Evolutionary conservation across 2,888 invertebrate genomes (phyloP), one percentile per base, ranked within the genome.

Genomic region (Machimus atricapillus): DNA sequence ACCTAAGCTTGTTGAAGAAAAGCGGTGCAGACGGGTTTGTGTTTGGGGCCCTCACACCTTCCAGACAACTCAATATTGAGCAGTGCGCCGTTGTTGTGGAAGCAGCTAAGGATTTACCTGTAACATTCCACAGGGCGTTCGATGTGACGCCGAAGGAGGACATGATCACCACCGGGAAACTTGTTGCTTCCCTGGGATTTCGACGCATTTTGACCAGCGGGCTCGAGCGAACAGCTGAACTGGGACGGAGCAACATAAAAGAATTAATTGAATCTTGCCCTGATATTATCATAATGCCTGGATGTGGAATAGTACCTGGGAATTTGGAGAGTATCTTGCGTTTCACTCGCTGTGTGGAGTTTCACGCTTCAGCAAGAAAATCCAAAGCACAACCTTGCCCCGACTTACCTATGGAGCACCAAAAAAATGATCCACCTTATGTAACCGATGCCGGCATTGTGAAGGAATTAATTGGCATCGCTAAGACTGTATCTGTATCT

Each of bases 121-220:
- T 96, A 0, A 97, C 97, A 12, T 98, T 97, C 91, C 97, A 97
- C 90, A 94, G 97, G 90, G 98, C 98, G 0, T 97, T 98, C 91
- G 98, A 98, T 93, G 93, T 95, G 14, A 93, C 94, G 7, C 94
- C 95, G 14, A 92, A 96, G 3, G 88, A 88, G 8, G 88, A 89
- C 43, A 91, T 92, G 91, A 90, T 91, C n/a, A 90, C 91, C 34
- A 92, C 90, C 77, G 90, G 91, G 0, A 94, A 95, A 88, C 93
- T 93, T 19, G 93, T 97, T 0, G 94, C 94, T 76, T 92, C 94
- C 46, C 92, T 98, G 12, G 97, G 98, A 1, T 98, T 97, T 91
- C 93, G 93, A 78, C 94, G 98, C 89, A 92, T 98, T 52, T 92
- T 98, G 7, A 98, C 98, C 0, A 98, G 98, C 90, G 98, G 98